Conservation (phyloP, 2,797 vertebrate species). For the Micropoecilia bifurca region DNA sequence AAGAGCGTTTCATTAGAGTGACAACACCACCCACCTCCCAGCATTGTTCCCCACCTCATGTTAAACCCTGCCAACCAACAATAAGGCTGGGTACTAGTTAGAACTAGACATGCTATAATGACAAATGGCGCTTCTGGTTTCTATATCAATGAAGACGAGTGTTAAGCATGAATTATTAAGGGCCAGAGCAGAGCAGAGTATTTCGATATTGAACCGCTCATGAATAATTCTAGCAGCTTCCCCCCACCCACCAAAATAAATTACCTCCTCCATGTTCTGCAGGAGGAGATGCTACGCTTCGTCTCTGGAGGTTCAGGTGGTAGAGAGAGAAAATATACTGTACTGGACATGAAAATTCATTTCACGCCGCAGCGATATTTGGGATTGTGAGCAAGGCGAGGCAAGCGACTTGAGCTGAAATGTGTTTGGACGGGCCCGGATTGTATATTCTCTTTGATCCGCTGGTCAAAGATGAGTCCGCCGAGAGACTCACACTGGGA, state of each 20-base stretch:
- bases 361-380: constrained; percentile 42
- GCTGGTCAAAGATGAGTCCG: constrained; percentile 70
- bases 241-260: constrained; percentile 65
- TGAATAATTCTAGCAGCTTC: constrained; percentile 77
- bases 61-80: constrained; percentile 52
- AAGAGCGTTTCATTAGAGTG: constrained; percentile 51
- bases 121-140: constrained; percentile 69
- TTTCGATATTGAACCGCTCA: constrained; percentile 79
- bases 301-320: constrained; percentile 51
- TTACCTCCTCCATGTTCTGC: constrained; percentile 58
- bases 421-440: constrained; percentile 58
- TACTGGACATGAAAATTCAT: constrained; percentile 52
- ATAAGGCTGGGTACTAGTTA: constrained; percentile 40
- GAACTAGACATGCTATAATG: constrained; percentile 53
- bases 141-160: constrained; percentile 70
- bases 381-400: constrained; percentile 40
- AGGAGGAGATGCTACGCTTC: constrained; percentile 36
- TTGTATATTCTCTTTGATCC: constrained; percentile 80
- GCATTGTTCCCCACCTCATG: constrained; percentile 57
- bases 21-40: constrained; percentile 56
- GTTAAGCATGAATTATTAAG: constrained; percentile 79
- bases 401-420: constrained; percentile 24
- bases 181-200: constrained; percentile 61
- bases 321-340: constrained; percentile 38
- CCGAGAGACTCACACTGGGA: constrained; percentile 61